Conservation (phyloP, 2,113 vertebrate genomes). For the Raja brachyura region DNA sequence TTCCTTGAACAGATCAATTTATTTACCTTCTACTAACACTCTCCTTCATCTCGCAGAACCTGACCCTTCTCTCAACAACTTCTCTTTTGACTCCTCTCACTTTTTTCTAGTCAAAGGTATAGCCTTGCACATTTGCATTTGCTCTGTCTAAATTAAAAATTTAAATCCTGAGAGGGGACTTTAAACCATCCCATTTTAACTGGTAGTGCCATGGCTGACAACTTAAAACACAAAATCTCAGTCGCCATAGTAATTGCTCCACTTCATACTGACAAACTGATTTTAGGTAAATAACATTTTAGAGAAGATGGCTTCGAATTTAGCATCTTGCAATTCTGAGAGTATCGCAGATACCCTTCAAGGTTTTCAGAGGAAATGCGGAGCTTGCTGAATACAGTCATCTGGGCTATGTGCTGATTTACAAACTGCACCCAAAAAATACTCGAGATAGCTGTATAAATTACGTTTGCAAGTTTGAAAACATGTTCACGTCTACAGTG, state of each 20-base stretch:
- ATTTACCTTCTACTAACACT: no score
- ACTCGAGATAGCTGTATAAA: not conserved
- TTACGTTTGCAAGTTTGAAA: not conserved
- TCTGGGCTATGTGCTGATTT: no score
- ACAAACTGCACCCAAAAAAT: not conserved
- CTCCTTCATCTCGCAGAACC: no score
- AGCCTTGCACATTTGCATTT: no score
- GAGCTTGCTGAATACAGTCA: not conserved
- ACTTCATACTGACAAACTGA: not conserved
- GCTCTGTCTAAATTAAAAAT: not conserved
- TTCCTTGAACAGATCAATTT: no score
- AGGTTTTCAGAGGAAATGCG: not conserved
- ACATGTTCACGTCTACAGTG: not conserved
- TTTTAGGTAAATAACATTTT: not conserved
- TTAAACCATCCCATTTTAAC: not conserved
- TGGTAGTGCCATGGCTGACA: not conserved
- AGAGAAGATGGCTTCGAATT: not conserved
- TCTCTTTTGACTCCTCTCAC: no score
- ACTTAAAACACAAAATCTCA: not conserved
- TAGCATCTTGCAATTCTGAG: not conserved
- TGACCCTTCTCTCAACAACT: no score
- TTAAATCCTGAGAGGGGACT: not conserved
- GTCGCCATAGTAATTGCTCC: not conserved
- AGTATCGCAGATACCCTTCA: not conserved
- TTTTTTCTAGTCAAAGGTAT: no score